Evolutionary conservation across 2,888 invertebrate genomes (phyloP), one percentile per base, ranked within the genome.

Genomic region (Drosophila diplacantha): DNA sequence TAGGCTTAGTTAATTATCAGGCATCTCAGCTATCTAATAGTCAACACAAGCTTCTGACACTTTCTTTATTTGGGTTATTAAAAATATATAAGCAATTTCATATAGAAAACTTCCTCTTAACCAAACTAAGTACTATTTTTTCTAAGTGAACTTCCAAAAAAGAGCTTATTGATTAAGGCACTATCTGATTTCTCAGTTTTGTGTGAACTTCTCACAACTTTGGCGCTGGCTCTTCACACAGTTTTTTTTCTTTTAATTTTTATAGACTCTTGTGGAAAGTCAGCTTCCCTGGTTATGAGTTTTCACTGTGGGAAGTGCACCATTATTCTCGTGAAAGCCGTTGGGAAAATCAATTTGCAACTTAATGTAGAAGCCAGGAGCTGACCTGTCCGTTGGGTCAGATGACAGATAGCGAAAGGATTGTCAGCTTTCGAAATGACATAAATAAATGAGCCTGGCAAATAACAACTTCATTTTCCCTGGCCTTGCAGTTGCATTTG

Each of bases 381-480:
- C 46, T 18, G 5, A 8, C 24, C 12, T 26, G 38, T 35, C 43
- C 49, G 22, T 29, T 66, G 41, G 64, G 63, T 55, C 57, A 56
- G 52, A 51, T 63, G 60, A 52, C 47, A 59, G 68, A 62, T 61
- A 54, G 60, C 60, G 63, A 56, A 74, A 61, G 72, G 63, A 66
- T 62, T 69, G 81, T 67, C 56, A 58, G 62, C 81, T 81, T 80
- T 74, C 72, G 37, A 81, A 82, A 76, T 71, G 61, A 55, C 78
- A 70, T 57, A 72, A 64, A 65, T 55, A 69, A 58, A 73, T 57
- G 56, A 57, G 61, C n/a, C 43, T 44, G 47, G 47, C 34, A 66
- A 64, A 53, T 64, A 74, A 83, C 82, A 82, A 77, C 67, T 82
- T 71, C 47, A 83, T 83, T 80, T 80, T 69, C 71, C 82, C 56